A percentile compares a stretch with the other conserved stretches of the same genome.
Evolutionary conservation across 2,113 vertebrate genomes (phyloP).

Genomic region (Calypte anna): DNA sequence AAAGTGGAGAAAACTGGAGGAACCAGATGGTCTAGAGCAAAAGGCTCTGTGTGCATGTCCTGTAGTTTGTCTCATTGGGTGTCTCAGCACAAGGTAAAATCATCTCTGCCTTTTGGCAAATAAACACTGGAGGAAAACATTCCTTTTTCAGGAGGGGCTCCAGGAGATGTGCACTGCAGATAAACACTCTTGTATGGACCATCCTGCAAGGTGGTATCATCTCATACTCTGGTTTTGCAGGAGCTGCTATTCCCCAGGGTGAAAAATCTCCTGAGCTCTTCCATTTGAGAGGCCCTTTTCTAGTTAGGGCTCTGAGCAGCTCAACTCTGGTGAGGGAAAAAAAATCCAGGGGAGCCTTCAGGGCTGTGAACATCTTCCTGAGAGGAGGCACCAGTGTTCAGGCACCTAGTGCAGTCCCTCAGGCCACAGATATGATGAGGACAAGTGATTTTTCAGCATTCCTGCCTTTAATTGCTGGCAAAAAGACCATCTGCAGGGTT

Average conservation of each 20-base stretch:
- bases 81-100: not conserved
- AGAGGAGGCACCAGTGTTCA: not conserved
- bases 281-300: not conserved
- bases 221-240: not conserved
- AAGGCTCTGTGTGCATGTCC: fast-evolving
- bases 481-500: not conserved
- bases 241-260: not conserved
- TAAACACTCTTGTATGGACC: too few species aligned
- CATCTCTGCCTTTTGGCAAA: not conserved
- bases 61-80: not conserved
- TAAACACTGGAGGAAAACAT: not conserved
- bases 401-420: not conserved
- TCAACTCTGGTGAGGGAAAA: too few species aligned
- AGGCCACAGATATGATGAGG: not conserved
- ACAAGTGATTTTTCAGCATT: not conserved
- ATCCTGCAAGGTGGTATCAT: not conserved
- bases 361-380: not conserved
- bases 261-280: not conserved
- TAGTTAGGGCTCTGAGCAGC: too few species aligned
- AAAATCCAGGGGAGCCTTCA: not conserved
- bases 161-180: fast-evolving
- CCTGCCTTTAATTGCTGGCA: not conserved
- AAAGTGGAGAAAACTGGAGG: not conserved
- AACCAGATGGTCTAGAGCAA: fast-evolving
- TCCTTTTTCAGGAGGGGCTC: not conserved